These are phyloP conservation scores for Emydocephalus ijimae DNA, from an alignment of 2,113 vertebrate species.

Conservation along the genomic window DNA sequence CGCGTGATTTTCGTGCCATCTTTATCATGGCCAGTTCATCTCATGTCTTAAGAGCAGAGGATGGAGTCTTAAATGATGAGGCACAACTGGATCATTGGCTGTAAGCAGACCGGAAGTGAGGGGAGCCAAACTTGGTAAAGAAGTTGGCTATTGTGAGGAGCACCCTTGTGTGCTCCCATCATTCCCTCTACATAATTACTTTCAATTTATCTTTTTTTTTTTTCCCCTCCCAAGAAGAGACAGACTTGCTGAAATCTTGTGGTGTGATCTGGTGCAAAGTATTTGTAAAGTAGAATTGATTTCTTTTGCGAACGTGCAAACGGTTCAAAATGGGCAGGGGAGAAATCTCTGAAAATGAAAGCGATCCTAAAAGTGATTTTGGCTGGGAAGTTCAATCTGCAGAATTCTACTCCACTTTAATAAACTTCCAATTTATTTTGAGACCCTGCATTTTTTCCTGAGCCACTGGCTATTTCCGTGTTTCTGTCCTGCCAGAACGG, in stretches of 20 bases:
- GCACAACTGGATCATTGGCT: fast-evolving
- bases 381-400: not conserved
- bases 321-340: not conserved
- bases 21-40: not conserved
- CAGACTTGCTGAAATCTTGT: not conserved
- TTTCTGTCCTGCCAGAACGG: not conserved
- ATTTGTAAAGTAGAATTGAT: slow-evolving; percentile 2
- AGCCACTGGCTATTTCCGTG: not conserved
- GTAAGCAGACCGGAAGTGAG: not conserved
- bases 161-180: too few species aligned
- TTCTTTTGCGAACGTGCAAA: slow-evolving; percentile 9
- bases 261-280: slow-evolving; percentile 3
- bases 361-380: not conserved
- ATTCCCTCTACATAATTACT: too few species aligned
- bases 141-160: too few species aligned
- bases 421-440: slow-evolving; percentile 48
- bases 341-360: not conserved
- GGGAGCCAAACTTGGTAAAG: not conserved
- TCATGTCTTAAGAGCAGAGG: not conserved
- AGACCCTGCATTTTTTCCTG: not conserved
- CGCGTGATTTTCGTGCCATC: not conserved
- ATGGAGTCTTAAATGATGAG: fast-evolving
- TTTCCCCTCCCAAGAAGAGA: not conserved
- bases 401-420: slow-evolving; percentile 43
- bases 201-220: too few species aligned